Percentiles rank a stretch among this genome's conserved stretches.
These are phyloP conservation scores for Taurulus bubalis DNA, from an alignment of 2,113 vertebrate genomes.

Conservation along the genomic window DNA sequence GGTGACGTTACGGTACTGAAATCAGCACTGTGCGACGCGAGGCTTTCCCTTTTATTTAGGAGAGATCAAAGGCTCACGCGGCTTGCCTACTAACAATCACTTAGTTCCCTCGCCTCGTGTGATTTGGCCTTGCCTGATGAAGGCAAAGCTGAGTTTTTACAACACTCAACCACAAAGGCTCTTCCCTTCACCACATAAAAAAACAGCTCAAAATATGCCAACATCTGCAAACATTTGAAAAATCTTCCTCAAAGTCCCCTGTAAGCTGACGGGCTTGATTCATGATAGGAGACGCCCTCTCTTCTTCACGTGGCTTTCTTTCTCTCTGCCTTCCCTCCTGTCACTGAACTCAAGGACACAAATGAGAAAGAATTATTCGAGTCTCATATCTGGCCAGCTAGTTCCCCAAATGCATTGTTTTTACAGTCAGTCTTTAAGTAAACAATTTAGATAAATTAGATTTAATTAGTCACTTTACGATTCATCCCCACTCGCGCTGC, in stretches of 20 bases:
- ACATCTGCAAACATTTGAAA: slow-evolving; percentile 88
- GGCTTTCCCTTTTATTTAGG: slow-evolving; percentile 80
- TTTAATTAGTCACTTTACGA: slow-evolving; percentile 44
- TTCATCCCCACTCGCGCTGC: slow-evolving; percentile 1
- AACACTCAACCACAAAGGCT: slow-evolving; percentile 75
- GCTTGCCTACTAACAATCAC: slow-evolving; percentile 81
- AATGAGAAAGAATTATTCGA: slow-evolving; percentile 49
- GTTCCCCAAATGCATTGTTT: slow-evolving; percentile 52
- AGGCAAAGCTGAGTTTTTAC: slow-evolving; percentile 80
- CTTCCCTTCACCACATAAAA: slow-evolving; percentile 80
- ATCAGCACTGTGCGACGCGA: slow-evolving; percentile 72
- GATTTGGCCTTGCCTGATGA: slow-evolving; percentile 76
- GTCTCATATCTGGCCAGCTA: slow-evolving; percentile 50
- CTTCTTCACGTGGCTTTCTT: slow-evolving; percentile 53
- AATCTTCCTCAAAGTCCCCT: slow-evolving; percentile 81
- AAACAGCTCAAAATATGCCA: slow-evolving; percentile 82
- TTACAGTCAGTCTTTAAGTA: slow-evolving; percentile 45
- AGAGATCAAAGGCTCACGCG: slow-evolving; percentile 77
- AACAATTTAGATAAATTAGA: slow-evolving; percentile 53
- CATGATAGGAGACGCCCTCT: slow-evolving; percentile 65
- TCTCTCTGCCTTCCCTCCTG: slow-evolving; percentile 43
- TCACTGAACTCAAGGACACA: slow-evolving; percentile 59
- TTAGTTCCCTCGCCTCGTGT: slow-evolving; percentile 76
- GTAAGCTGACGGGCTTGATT: slow-evolving; percentile 71
- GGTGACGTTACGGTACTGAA: slow-evolving; percentile 81